phyloP scores from a whole-genome alignment of 2,797 vertebrate genomes.

The Echeneis naucrates region DNA sequence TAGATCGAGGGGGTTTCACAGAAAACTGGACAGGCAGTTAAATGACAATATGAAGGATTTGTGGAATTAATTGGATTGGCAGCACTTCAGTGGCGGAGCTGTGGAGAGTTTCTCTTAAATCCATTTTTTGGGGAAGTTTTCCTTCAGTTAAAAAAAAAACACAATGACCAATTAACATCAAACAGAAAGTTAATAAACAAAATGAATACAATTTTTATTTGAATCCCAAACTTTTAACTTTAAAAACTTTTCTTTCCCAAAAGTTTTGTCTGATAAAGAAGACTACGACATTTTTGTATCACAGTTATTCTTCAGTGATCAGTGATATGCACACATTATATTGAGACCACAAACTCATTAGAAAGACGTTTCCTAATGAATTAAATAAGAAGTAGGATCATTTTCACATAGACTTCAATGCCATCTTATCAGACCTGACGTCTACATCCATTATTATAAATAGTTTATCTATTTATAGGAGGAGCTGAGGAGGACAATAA shows the following conservation, averaged over 20 bases:
- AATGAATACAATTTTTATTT: constrained; percentile 1
- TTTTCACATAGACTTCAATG: too few species aligned
- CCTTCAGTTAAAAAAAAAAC: constrained; percentile 16
- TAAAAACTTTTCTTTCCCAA: neutral
- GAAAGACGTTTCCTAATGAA: too few species aligned
- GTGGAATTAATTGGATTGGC: constrained; percentile 70
- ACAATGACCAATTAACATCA: constrained; percentile 30
- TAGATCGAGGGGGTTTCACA: constrained; percentile 31
- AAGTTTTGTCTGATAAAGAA: neutral
- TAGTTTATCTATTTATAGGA: neutral
- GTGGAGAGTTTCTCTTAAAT: constrained; percentile 30
- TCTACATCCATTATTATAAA: too few species aligned
- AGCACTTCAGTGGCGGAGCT: constrained; percentile 51
- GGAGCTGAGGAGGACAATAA: neutral
- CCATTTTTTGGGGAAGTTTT: constrained; percentile 35
- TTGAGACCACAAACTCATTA: too few species aligned
- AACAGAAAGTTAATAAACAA: constrained; percentile 25
- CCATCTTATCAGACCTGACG: too few species aligned
- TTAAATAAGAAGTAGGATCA: too few species aligned
- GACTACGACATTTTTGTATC: neutral
- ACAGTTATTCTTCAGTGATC: neutral
- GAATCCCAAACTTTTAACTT: neutral
- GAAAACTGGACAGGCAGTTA: constrained; percentile 41
- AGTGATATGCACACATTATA: neutral
- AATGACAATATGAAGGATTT: constrained; percentile 59